These are phyloP conservation scores for Eleginops maclovinus DNA, from an alignment of 2,113 vertebrate genomes.

Conservation along the genomic window DNA sequence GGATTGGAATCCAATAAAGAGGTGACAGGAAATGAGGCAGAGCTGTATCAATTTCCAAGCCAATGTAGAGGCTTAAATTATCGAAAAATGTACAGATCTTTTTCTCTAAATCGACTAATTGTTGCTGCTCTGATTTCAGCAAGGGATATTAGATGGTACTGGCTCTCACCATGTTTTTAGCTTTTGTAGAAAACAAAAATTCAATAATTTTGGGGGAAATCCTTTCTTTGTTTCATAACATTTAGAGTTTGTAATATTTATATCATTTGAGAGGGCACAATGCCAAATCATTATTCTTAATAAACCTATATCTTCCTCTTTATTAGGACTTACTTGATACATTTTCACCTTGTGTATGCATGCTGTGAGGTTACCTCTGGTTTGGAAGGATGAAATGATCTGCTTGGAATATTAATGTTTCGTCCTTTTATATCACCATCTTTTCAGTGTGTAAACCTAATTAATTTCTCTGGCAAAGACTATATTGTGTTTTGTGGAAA, in stretches of 20 bases:
- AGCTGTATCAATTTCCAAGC: too few species aligned
- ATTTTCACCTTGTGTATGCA: background rate
- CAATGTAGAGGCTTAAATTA: background rate
- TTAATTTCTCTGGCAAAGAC: constrained; percentile 26
- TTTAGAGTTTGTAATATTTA: too few species aligned
- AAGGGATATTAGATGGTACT: too few species aligned
- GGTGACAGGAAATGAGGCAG: too few species aligned
- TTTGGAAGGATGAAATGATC: constrained; percentile 22
- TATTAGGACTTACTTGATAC: background rate
- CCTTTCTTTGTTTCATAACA: too few species aligned
- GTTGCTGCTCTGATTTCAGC: background rate
- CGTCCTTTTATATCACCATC: constrained; percentile 17
- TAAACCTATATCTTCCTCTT: background rate
- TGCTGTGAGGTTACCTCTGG: background rate
- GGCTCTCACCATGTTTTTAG: too few species aligned
- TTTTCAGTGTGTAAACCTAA: background rate
- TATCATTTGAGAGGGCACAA: background rate
- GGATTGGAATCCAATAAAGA: too few species aligned
- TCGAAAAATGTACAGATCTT: background rate
- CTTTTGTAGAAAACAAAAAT: too few species aligned
- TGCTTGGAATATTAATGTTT: constrained; percentile 21
- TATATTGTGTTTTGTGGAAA: constrained; percentile 6
- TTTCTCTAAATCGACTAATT: too few species aligned
- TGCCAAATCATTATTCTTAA: background rate
- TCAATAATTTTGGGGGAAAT: background rate